phyloP scores from a whole-genome alignment of 2,888 invertebrate genomes.

The Anthophora plumipes region DNA sequence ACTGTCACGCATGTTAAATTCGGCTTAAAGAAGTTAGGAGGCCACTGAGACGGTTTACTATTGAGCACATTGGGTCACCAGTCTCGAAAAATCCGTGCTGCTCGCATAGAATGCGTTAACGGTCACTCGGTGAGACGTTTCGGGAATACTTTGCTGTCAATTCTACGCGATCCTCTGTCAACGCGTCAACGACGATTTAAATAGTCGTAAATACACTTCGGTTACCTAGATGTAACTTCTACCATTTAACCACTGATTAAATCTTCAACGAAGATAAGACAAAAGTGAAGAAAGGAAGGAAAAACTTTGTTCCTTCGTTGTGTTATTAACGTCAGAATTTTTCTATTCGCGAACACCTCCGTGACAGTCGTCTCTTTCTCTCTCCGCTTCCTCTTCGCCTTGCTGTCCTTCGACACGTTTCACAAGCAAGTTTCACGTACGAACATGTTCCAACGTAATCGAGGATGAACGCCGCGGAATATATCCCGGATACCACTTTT shows the following conservation, averaged over 20 bases:
- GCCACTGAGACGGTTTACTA: slow-evolving; percentile 71
- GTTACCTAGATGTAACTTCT: too few species aligned
- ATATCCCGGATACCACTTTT: background rate
- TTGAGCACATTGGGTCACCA: slow-evolving; percentile 81
- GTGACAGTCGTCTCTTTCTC: slow-evolving; percentile 31
- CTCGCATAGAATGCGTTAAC: slow-evolving; percentile 74
- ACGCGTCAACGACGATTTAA: background rate
- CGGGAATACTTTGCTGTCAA: slow-evolving; percentile 31
- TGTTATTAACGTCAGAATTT: background rate
- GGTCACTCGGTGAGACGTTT: slow-evolving; percentile 58
- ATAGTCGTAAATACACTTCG: background rate
- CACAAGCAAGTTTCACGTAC: slow-evolving; percentile 33
- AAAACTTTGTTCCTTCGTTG: background rate
- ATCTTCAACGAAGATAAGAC: too few species aligned
- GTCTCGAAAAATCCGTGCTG: slow-evolving; percentile 71
- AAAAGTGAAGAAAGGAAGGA: background rate
- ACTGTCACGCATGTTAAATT: slow-evolving; percentile 70
- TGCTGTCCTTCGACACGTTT: slow-evolving; percentile 43
- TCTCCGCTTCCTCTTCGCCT: slow-evolving; percentile 4
- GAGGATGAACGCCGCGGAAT: background rate
- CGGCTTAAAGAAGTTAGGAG: slow-evolving; percentile 74
- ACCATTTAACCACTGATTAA: too few species aligned
- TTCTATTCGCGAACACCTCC: slow-evolving; percentile 10
- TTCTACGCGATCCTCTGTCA: slow-evolving; percentile 1
- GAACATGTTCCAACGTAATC: background rate